Base-by-base conservation (phyloP, 2,797 vertebrate species). In the Thalassophryne amazonica region DNA sequence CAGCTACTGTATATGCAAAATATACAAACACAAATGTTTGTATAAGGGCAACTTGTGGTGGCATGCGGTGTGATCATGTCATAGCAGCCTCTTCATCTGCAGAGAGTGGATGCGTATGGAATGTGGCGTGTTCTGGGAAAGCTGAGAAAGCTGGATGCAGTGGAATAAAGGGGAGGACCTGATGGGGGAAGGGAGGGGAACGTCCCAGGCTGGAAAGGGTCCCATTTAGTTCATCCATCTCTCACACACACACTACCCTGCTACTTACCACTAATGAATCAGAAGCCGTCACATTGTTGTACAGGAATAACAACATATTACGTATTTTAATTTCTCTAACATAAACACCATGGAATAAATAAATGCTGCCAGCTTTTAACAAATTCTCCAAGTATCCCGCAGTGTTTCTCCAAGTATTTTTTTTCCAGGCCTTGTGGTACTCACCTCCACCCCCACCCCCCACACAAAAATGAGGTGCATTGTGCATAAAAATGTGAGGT, bases 31-130 rank as follows among this genome's bases (percentile, higher is more conserved):
- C 55, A 51, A 31, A 47, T 4, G 32, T 43, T 37, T 70, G 78
- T 80, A 76, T 81, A 76, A 55, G 69, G 54, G 46, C 66, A 68
- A 62, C 76, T 70, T 74, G 72, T 84, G 67, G 73, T 78, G 76
- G 78, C 76, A 60, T 47, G 60, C 74, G 38, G 69, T 77, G 80
- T 81, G 82, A 86, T n/a, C n/a, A n/a, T 85, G 83, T 86, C 81
- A 86, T 60, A 32, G 49, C 63, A 66, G 73, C 55, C 66, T 79
- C 59, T 70, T 55, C 8, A 0, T 57, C 69, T 75, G 73, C 60
- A 49, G 53, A 66, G 72, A 72, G 76, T 60, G 76, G 39, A 76
- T 73, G 65, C 78, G 73, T 51, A 62, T 69, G 82, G 87, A 87
- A 85, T 87, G 84, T 75, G 72, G 67, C 80, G 73, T 67, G 61